Conservation (phyloP, 1,140 invertebrate species). For the Anastrepha obliqua region DNA sequence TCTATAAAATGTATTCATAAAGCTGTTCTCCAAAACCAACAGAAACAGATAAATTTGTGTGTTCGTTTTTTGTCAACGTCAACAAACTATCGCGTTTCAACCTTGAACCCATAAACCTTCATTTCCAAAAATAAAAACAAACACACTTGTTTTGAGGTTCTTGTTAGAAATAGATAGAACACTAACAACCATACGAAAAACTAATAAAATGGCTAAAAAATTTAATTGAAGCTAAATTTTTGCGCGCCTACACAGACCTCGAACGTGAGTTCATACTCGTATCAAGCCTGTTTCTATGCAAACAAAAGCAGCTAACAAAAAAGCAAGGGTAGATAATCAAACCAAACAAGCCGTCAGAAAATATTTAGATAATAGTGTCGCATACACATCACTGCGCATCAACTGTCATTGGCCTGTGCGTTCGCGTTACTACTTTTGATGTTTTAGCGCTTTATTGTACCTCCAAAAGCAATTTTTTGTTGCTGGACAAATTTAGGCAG, state of each 20-base stretch:
- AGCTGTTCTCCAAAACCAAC: no score
- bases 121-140: not conserved
- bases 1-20: no score
- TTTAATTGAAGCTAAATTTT: constrained; percentile 10
- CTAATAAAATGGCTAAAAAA: constrained; percentile 5
- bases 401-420: constrained; percentile 27
- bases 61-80: not conserved
- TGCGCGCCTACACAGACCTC: constrained; percentile 18
- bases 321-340: not conserved
- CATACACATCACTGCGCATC: constrained; percentile 24
- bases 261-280: constrained; percentile 6
- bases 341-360: not conserved
- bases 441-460: not conserved
- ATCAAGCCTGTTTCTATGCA: constrained; percentile 32
- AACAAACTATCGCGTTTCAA: constrained; percentile 16
- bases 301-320: not conserved
- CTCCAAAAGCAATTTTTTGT: not conserved
- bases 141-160: constrained; percentile 36
- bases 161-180: not conserved
- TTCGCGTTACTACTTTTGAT: not conserved
- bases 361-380: constrained; percentile 25
- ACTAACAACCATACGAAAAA: not conserved
- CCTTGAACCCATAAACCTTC: constrained; percentile 46
- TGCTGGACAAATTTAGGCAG: constrained; percentile 31
- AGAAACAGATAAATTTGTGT: no score